phyloP scores from a whole-genome alignment of 2,113 vertebrate genomes.

The Isichthys henryi region DNA sequence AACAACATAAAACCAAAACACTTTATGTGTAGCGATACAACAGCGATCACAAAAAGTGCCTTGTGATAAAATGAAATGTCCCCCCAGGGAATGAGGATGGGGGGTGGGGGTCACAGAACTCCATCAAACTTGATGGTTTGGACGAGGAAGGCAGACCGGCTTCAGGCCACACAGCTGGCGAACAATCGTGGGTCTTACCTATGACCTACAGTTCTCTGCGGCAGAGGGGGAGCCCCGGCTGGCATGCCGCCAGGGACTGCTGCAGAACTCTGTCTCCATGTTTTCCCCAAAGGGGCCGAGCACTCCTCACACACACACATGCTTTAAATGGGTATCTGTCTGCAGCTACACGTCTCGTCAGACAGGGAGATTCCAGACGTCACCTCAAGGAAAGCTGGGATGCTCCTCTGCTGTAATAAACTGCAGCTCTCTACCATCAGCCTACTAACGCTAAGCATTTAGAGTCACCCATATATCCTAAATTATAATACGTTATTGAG shows the following conservation, averaged over 20 bases:
- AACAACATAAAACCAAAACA: not conserved
- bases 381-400: conserved; percentile 24
- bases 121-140: not conserved
- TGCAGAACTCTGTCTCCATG: not conserved
- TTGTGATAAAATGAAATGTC: not conserved
- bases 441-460: conserved; percentile 29
- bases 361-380: conserved; percentile 29
- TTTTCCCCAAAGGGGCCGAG: not conserved
- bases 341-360: conserved; percentile 25
- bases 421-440: conserved; percentile 25
- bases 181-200: not conserved
- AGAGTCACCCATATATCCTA: conserved; percentile 59
- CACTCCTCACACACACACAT: conserved; percentile 31
- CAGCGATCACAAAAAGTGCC: not conserved
- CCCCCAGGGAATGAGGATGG: not conserved
- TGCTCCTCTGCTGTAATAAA: conserved; percentile 34
- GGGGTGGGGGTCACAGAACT: not conserved
- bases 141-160: not conserved
- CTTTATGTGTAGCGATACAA: not conserved
- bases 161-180: not conserved
- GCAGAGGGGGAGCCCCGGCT: not conserved
- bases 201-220: not conserved
- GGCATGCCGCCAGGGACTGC: not conserved
- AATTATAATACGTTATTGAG: conserved; percentile 58
- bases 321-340: conserved; percentile 13